Evolutionary conservation across 2,888 invertebrate genomes (phyloP).

Genomic region (Argyresthia albistria): DNA sequence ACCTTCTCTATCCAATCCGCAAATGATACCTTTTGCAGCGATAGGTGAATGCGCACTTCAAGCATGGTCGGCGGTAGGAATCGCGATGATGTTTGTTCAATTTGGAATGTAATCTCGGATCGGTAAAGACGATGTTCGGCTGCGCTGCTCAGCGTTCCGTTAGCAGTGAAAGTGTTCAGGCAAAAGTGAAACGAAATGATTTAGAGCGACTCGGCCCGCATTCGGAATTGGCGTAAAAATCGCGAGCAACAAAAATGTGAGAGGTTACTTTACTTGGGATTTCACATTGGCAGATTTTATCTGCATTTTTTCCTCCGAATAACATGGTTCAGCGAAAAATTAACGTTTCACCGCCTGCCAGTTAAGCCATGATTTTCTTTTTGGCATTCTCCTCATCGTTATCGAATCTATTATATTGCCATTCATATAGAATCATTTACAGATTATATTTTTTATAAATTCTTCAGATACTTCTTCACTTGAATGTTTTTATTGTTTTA

Average conservation of each 20-base stretch:
- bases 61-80: no score
- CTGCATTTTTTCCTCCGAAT: not conserved
- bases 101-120: slow-evolving; percentile 6
- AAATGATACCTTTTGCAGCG: slow-evolving; percentile 17
- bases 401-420: no score
- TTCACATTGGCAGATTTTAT: slow-evolving; percentile 1
- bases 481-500: no score
- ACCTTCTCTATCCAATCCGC: slow-evolving; percentile 17
- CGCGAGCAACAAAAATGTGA: slow-evolving; percentile 38
- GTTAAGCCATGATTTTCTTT: no score
- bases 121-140: slow-evolving; percentile 27
- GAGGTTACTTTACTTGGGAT: slow-evolving; percentile 22
- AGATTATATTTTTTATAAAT: no score
- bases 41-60: no score
- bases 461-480: no score
- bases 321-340: no score
- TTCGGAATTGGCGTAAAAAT: slow-evolving; percentile 48
- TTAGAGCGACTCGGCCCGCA: slow-evolving; percentile 25
- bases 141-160: slow-evolving; percentile 37
- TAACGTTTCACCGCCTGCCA: no score
- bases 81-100: not conserved
- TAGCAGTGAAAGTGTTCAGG: slow-evolving; percentile 62
- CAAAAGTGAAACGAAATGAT: slow-evolving; percentile 65
- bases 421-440: no score
- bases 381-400: no score